Evolutionary conservation across 2,888 invertebrate genomes (phyloP).

Genomic region (Chrysina gloriosa): DNA sequence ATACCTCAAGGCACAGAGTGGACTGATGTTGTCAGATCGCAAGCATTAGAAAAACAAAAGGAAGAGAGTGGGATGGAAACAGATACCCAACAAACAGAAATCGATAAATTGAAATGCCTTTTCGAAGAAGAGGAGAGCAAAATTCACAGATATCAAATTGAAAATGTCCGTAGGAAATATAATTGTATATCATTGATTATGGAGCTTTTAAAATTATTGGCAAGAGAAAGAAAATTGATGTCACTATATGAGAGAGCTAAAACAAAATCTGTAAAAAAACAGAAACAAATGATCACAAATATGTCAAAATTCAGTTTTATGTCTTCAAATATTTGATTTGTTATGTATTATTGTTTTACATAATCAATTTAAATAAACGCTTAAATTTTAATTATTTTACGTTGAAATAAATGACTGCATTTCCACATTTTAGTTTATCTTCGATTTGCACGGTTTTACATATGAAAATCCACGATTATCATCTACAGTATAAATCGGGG

Average conservation of each 20-base stretch:
- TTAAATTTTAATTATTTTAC: too few relatives aligned
- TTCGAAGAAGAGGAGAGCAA: conserved; percentile 91
- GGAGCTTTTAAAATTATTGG: conserved; percentile 90
- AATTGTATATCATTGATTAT: conserved; percentile 98
- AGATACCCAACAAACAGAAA: conserved; percentile 78
- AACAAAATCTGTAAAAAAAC: conserved; percentile 76
- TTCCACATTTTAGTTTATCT: too few relatives aligned
- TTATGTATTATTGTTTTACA: too few relatives aligned
- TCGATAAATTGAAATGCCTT: conserved; percentile 78
- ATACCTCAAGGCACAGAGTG: conserved; percentile 85
- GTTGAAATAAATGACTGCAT: too few relatives aligned
- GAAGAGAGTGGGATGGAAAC: conserved; percentile 79
- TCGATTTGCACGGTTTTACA: too few relatives aligned
- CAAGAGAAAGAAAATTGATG: conserved; percentile 89
- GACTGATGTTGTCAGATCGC: conserved; percentile 89
- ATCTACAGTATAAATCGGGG: too few relatives aligned
- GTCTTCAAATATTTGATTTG: too few relatives aligned
- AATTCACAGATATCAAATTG: conserved; percentile 82
- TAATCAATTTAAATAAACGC: too few relatives aligned
- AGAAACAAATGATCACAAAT: conserved; percentile 69
- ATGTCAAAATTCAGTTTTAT: too few relatives aligned
- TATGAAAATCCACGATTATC: too few relatives aligned
- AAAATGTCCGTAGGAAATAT: conserved; percentile 93
- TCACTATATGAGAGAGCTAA: conserved; percentile 91
- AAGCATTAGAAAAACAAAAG: conserved; percentile 72